Evolutionary conservation across 2,113 vertebrate genomes (phyloP).

Genomic region (Centropus unirufus): DNA sequence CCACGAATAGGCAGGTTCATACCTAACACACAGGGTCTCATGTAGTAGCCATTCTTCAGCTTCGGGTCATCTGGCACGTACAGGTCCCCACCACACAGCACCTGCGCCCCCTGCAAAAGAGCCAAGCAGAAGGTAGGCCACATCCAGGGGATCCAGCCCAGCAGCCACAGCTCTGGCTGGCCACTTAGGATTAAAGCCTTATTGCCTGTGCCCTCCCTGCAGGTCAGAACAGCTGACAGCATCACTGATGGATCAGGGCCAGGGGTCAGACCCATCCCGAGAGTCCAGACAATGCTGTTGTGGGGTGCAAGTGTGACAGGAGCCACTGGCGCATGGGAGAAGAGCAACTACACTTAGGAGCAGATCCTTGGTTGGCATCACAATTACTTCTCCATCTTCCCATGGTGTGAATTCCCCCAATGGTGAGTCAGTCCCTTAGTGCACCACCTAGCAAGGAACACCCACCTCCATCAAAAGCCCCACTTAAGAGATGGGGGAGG

Average conservation of each 20-base stretch:
- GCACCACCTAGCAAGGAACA: neutral
- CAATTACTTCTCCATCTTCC: neutral
- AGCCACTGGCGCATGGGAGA: neutral
- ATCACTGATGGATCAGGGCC: neutral
- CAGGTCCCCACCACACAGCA: conserved; percentile 89
- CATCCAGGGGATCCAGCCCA: neutral
- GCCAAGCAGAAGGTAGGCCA: neutral
- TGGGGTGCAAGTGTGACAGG: neutral
- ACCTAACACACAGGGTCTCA: conserved; percentile 93
- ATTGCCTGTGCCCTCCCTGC: neutral
- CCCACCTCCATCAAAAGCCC: neutral
- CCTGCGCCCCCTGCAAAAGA: conserved; percentile 84
- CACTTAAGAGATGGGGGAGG: neutral
- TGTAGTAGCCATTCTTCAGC: conserved; percentile 89
- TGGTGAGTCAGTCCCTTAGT: neutral
- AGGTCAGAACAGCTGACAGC: neutral
- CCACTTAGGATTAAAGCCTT: neutral
- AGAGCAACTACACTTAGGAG: neutral
- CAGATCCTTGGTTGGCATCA: neutral
- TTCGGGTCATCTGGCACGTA: conserved; percentile 86
- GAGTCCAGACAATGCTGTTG: neutral
- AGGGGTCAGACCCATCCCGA: neutral
- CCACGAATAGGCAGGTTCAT: neutral
- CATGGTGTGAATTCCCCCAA: neutral
- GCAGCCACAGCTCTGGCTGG: neutral